Base-by-base conservation (phyloP, 2,113 vertebrate genomes). In the Stegostoma tigrinum region DNA sequence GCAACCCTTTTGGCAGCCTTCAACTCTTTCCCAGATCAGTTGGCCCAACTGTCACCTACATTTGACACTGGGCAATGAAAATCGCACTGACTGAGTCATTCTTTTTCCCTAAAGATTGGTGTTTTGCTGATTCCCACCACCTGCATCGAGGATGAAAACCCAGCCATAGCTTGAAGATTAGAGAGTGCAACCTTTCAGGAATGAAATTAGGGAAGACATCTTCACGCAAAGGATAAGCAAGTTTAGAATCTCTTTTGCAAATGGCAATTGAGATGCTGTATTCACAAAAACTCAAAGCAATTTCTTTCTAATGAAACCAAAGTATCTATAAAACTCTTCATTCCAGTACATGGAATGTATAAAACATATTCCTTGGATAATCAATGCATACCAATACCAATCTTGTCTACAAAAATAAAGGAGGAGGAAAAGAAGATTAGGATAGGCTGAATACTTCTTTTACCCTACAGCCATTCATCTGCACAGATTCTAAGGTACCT, bases 401-500 rank as follows among this genome's bases (percentile, higher is more conserved):
- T 94, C 19, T 7, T 68, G 38, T 94, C 2, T 94, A 70, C 42
- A 94, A 67, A 94, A 94, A 23, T 48, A 67, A 61, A 66, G 61
- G 24, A 45, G n/a, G 24, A 66, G 66, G n/a, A 94, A 89, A 89
- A 27, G 14, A 89, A 93, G 61, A 72, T 27, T 6, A 38, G 67
- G 67, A 34, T 75, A 30, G 42, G 34, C 14, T 42, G 67, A 72
- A 30, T 95, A 67, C 68, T 95, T 95, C 45, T 67, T 72, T 68
- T 68, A 95, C 42, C 67, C 94, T 52, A 72, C 10, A 95, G 94
- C 27, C 72, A 15, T 42, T 95, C 42, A 95, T 72, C 94, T 75
- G 42, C 14, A 95, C 68, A 95, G 27, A 95, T 48, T 67, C 94
- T 48, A 30, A 75, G 68, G 94, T 42, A 72, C 52, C 42, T 7